Percentiles rank a stretch among this genome's conserved stretches.
phyloP scores from a whole-genome alignment of 2,888 invertebrate genomes.

The Agrochola circellaris region DNA sequence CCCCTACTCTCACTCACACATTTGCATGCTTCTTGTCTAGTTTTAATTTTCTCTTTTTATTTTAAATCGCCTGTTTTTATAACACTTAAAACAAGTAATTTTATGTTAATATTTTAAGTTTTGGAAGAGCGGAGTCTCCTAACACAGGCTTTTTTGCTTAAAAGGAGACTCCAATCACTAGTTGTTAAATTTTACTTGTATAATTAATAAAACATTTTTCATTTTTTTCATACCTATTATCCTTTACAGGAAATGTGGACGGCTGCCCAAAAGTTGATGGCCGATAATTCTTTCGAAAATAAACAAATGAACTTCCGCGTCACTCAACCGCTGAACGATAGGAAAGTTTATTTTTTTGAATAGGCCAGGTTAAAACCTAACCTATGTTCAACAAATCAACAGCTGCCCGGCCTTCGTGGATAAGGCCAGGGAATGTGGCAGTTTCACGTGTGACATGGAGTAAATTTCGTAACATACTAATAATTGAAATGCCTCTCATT shows the following conservation, averaged over 20 bases:
- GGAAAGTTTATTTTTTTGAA: conserved; percentile 76
- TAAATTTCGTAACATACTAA: not conserved
- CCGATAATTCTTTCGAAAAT: conserved; percentile 44
- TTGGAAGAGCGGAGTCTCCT: too few relatives aligned
- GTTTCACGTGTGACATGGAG: not conserved
- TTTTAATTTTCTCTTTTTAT: too few relatives aligned
- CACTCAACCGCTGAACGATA: conserved; percentile 78
- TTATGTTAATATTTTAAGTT: too few relatives aligned
- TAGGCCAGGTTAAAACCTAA: not conserved
- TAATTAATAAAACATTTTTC: too few relatives aligned
- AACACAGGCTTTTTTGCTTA: too few relatives aligned
- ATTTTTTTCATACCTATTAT: not conserved
- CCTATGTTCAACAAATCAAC: not conserved
- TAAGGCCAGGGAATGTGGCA: not conserved
- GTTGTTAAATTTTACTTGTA: too few relatives aligned
- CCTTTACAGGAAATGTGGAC: conserved; percentile 69
- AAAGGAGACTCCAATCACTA: too few relatives aligned
- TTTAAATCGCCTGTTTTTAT: too few relatives aligned
- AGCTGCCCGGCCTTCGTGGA: not conserved
- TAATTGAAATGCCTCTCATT: not conserved
- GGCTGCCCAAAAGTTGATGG: conserved; percentile 52
- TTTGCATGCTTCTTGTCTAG: too few relatives aligned
- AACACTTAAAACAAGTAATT: too few relatives aligned
- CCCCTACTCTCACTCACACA: too few relatives aligned
- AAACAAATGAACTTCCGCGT: conserved; percentile 64